Evolutionary conservation across 2,113 vertebrate species (phyloP).

Genomic region (Myotis davidii): DNA sequence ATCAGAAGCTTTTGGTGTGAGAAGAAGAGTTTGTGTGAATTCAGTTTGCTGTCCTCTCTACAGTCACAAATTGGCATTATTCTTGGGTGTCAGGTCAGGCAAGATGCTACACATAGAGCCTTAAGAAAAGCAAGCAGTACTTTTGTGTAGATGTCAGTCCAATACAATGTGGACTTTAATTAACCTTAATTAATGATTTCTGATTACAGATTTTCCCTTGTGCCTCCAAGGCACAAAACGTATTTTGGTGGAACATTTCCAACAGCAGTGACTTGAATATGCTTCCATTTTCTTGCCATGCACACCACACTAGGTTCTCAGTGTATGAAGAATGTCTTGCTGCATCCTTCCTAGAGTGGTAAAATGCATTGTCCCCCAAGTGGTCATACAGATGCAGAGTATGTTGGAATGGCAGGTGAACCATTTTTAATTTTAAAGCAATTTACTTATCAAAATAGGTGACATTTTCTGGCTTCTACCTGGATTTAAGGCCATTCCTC

Average conservation of each 20-base stretch:
- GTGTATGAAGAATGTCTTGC: not conserved
- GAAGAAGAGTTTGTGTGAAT: slow-evolving; percentile 48
- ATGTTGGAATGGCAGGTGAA: not conserved
- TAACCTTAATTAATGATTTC: slow-evolving; percentile 57
- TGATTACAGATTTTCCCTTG: slow-evolving; percentile 50
- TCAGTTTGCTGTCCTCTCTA: not conserved
- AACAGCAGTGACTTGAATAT: not conserved
- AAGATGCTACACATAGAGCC: not conserved
- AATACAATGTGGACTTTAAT: slow-evolving; percentile 22
- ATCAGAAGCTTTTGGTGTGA: slow-evolving; percentile 42
- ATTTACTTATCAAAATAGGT: not conserved
- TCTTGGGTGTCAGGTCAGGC: slow-evolving; percentile 17
- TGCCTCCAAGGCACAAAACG: not conserved
- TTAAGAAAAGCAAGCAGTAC: slow-evolving; percentile 40
- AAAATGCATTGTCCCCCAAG: too few species aligned
- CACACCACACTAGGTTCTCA: not conserved
- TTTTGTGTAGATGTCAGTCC: slow-evolving; percentile 24
- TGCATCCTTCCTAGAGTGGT: not conserved
- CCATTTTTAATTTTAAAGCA: not conserved
- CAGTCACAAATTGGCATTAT: not conserved
- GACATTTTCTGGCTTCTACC: not conserved
- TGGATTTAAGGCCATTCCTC: not conserved
- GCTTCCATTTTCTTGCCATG: not conserved
- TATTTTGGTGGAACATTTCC: not conserved
- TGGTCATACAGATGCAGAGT: not conserved